Conservation (phyloP, 2,797 vertebrate genomes). For the Heteromormyrus szaboi region DNA sequence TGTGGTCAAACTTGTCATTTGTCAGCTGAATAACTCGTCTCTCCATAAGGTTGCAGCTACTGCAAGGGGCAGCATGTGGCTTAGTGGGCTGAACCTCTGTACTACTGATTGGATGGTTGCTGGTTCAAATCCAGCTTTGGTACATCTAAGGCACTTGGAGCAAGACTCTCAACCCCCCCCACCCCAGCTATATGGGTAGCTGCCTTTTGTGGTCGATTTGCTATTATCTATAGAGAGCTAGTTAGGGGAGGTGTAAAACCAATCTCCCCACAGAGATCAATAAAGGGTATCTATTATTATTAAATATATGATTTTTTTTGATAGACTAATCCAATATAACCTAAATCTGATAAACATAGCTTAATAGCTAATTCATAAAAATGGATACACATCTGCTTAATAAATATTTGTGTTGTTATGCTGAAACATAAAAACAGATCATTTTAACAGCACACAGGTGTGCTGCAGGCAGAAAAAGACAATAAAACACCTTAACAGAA, state of each 20-base stretch:
- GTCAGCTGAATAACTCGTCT: not conserved
- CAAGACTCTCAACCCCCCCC: too few species aligned
- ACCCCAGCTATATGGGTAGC: too few species aligned
- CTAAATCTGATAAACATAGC: not conserved
- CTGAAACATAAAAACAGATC: not conserved
- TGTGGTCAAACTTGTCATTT: not conserved
- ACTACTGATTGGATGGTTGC: not conserved
- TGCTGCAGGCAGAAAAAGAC: not conserved
- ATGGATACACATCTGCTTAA: not conserved
- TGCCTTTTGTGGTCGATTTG: too few species aligned
- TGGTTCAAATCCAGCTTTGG: not conserved
- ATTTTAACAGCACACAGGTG: not conserved
- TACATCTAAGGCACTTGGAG: not conserved
- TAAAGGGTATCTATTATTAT: not conserved
- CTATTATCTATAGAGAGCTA: too few species aligned
- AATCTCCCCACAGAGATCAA: not conserved
- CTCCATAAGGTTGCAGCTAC: not conserved
- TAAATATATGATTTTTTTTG: not conserved
- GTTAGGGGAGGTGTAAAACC: too few species aligned
- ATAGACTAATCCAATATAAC: not conserved
- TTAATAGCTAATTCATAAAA: not conserved
- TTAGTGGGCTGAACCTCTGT: not conserved
- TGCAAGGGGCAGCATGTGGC: rapidly evolving
- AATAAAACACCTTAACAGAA: not conserved
- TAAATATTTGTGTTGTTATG: not conserved